phyloP scores from a whole-genome alignment of 1,140 invertebrate genomes.

The Proctacanthus coquilletti region DNA sequence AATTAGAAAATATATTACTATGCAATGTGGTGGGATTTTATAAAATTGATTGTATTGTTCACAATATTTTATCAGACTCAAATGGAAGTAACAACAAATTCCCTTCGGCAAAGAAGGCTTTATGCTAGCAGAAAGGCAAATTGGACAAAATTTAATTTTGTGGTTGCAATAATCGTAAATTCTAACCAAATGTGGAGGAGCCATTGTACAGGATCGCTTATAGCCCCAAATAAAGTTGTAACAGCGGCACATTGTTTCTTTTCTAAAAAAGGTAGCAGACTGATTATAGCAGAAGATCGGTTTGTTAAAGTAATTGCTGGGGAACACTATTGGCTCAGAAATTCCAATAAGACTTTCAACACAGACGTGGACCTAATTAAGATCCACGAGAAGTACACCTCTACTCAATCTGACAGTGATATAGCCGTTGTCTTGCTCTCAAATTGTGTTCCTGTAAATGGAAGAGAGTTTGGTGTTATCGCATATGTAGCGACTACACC shows the following conservation, averaged over 20 bases:
- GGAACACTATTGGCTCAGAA: background rate
- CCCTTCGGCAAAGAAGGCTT: too few relatives aligned
- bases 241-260: background rate
- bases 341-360: background rate
- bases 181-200: too few relatives aligned
- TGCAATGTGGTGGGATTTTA: too few relatives aligned
- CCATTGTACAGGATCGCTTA: background rate
- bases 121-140: too few relatives aligned
- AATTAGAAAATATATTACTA: too few relatives aligned
- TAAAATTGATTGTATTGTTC: too few relatives aligned
- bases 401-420: background rate
- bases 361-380: background rate
- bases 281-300: background rate
- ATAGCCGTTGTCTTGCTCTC: background rate
- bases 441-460: background rate
- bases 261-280: background rate
- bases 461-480: background rate
- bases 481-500: background rate
- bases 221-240: background rate
- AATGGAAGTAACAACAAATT: too few relatives aligned
- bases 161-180: too few relatives aligned
- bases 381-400: background rate
- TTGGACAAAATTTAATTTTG: too few relatives aligned
- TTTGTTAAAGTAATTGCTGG: background rate
- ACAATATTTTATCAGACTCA: too few relatives aligned